phyloP scores from a whole-genome alignment of 2,113 vertebrate species.

The Lophius piscatorius region DNA sequence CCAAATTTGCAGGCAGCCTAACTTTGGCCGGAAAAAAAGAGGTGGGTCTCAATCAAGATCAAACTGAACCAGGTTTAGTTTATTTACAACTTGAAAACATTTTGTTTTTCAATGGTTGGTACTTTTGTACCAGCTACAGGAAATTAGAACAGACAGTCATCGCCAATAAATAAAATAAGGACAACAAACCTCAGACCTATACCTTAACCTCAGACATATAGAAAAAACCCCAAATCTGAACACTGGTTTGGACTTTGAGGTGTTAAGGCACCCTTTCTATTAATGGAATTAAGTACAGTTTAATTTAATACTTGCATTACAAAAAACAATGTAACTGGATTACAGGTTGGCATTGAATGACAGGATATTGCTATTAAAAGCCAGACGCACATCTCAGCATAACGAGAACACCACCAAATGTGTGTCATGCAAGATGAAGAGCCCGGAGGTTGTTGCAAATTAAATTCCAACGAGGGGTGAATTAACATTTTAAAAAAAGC shows the following conservation, averaged over 20 bases:
- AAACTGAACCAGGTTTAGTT: no score
- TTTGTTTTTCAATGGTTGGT: no score
- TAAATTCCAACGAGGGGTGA: slow-evolving; percentile 62
- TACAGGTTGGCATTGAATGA: slow-evolving; percentile 17
- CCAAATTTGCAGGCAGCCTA: no score
- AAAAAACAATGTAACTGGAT: slow-evolving; percentile 16
- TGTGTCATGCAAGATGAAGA: slow-evolving; percentile 60
- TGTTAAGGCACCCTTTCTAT: background rate
- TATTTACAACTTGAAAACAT: no score
- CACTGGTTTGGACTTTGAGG: slow-evolving; percentile 6
- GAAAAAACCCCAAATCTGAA: no score
- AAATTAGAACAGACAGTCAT: no score
- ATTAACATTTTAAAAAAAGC: slow-evolving; percentile 46
- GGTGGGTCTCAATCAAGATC: no score
- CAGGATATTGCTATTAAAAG: slow-evolving; percentile 18
- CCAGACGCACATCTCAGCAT: slow-evolving; percentile 13
- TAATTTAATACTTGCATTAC: slow-evolving; percentile 20
- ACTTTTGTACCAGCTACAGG: no score
- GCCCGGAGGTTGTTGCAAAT: slow-evolving; percentile 68
- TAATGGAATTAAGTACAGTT: background rate
- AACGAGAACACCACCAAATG: slow-evolving; percentile 38
- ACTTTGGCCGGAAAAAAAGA: no score
- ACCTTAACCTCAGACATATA: no score
- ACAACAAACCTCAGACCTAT: no score
- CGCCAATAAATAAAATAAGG: no score